Evolutionary conservation across 2,888 invertebrate species (phyloP).

Genomic region (Crepidodera aurea): DNA sequence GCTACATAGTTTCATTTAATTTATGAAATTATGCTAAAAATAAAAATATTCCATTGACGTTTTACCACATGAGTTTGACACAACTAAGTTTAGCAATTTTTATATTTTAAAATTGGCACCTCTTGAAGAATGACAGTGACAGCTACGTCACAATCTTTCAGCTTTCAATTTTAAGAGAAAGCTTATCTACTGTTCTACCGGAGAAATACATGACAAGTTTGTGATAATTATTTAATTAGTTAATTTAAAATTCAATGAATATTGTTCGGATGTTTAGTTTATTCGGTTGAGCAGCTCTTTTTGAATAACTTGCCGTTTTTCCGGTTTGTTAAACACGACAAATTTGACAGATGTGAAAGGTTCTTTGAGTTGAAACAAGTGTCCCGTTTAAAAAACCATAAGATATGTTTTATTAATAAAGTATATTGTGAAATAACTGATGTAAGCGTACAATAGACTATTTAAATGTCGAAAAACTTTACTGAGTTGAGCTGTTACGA

Average conservation of each 20-base stretch:
- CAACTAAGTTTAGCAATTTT: not conserved
- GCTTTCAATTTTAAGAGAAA: constrained; percentile 45
- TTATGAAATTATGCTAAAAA: not conserved
- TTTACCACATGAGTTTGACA: not conserved
- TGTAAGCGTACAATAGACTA: not conserved
- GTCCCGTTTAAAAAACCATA: constrained; percentile 19
- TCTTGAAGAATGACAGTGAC: not conserved
- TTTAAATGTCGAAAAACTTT: constrained; percentile 26
- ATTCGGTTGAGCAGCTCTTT: constrained; percentile 10
- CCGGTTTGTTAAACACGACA: constrained; percentile 13
- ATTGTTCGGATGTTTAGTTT: constrained; percentile 17
- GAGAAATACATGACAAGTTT: constrained; percentile 32
- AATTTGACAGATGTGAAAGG: constrained; percentile 46
- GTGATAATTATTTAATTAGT: constrained; percentile 32
- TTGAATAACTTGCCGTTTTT: not conserved
- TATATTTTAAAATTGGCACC: not conserved
- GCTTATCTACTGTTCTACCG: constrained; percentile 45
- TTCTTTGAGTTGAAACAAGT: constrained; percentile 24
- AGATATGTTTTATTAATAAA: constrained; percentile 14
- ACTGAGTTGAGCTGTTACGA: constrained; percentile 24
- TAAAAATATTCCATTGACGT: not conserved
- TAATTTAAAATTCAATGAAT: constrained; percentile 22
- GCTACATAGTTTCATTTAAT: not conserved
- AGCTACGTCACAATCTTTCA: constrained; percentile 39
- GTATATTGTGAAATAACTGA: constrained; percentile 2